These are phyloP conservation scores for Microvelia longipes DNA, from an alignment of 1,140 invertebrate genomes.

Conservation along the genomic window DNA sequence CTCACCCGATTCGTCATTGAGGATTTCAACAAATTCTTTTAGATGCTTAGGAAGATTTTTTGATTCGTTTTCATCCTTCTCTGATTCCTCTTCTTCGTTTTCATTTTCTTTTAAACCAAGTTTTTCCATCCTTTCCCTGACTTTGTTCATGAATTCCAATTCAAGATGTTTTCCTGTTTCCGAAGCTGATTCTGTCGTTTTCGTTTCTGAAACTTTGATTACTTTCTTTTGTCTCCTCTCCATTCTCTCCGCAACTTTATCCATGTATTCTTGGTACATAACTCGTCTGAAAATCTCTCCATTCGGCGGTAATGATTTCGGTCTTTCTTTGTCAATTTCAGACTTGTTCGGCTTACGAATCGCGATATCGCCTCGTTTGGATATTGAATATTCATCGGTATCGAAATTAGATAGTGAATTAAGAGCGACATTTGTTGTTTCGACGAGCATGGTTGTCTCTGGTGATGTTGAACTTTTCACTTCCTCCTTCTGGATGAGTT, in stretches of 20 bases:
- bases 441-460: constrained; percentile 2
- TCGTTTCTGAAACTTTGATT: constrained; percentile 43
- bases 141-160: constrained; percentile 21
- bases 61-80: constrained; percentile 17
- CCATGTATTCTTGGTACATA: constrained; percentile 69
- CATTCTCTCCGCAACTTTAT: constrained; percentile 57
- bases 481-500: constrained; percentile 35
- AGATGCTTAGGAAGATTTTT: constrained; percentile 47
- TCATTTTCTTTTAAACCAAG: constrained; percentile 32
- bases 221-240: constrained; percentile 59
- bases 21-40: constrained; percentile 50
- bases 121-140: constrained; percentile 36
- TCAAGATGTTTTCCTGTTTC: constrained; percentile 13
- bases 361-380: constrained; percentile 19
- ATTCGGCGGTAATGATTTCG: constrained; percentile 31
- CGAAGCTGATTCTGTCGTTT: constrained; percentile 7
- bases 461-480: constrained; percentile 13
- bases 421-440: neutral
- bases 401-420: constrained; percentile 11
- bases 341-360: constrained; percentile 2
- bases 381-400: constrained; percentile 18
- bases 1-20: constrained; percentile 29
- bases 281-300: constrained; percentile 50
- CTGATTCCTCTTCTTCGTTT: constrained; percentile 6
- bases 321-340: constrained; percentile 12